Evolutionary conservation across 2,797 vertebrate genomes (phyloP).

Genomic region (Schizopygopsis pylzovi): DNA sequence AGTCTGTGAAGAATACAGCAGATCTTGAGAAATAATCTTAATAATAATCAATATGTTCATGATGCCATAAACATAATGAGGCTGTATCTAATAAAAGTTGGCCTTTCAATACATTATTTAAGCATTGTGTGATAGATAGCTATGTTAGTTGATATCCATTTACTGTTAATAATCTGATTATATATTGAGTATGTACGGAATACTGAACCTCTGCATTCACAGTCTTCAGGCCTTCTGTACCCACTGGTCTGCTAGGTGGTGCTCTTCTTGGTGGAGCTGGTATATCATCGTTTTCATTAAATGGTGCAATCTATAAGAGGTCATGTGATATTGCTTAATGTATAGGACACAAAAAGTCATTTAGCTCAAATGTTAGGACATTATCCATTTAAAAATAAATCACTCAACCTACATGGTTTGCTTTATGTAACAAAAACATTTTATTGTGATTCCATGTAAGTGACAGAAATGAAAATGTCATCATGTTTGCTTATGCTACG

Average conservation of each 20-base stretch:
- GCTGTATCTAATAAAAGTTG: not conserved
- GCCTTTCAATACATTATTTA: not conserved
- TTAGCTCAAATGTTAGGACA: not conserved
- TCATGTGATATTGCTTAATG: not conserved
- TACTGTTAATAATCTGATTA: not conserved
- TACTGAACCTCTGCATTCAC: slow-evolving; percentile 15
- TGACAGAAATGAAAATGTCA: not conserved
- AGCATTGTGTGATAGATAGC: not conserved
- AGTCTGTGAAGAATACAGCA: slow-evolving; percentile 56
- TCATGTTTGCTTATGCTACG: not conserved
- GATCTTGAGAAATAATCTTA: not conserved
- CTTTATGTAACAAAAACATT: not conserved
- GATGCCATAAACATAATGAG: not conserved
- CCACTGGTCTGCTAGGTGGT: slow-evolving; percentile 73
- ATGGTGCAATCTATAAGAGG: slow-evolving; percentile 40
- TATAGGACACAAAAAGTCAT: not conserved
- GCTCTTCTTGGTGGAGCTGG: slow-evolving; percentile 62
- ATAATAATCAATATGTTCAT: not conserved
- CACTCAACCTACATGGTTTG: not conserved
- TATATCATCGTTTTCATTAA: slow-evolving; percentile 35
- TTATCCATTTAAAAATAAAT: not conserved
- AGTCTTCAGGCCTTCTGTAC: slow-evolving; percentile 62
- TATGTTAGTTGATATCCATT: not conserved
- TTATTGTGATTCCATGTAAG: not conserved
- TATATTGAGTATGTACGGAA: not conserved